phyloP scores from a whole-genome alignment of 1,140 invertebrate genomes.

The Drosophila eugracilis region DNA sequence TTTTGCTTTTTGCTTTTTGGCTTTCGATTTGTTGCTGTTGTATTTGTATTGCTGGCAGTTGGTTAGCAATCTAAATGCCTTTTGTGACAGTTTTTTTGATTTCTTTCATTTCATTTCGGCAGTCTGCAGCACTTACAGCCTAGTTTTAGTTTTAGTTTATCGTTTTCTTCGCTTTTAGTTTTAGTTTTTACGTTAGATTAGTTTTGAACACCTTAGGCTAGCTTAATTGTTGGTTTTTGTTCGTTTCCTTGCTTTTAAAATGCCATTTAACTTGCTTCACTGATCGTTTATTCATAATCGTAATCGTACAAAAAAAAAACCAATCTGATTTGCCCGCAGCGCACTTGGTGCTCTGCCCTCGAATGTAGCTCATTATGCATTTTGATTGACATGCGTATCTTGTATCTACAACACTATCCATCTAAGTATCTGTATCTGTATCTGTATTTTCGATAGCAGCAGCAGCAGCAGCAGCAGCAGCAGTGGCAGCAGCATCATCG shows the following conservation, averaged over 20 bases:
- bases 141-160: constrained; percentile 12
- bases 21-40: constrained; percentile 15
- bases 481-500: background rate
- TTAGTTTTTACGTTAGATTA: constrained; percentile 16
- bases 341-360: constrained; percentile 34
- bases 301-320: constrained; percentile 21
- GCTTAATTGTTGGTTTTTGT: constrained; percentile 16
- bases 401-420: constrained; percentile 54
- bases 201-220: constrained; percentile 44
- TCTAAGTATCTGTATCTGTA: constrained; percentile 32
- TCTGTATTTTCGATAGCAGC: background rate
- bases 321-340: background rate
- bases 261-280: constrained; percentile 35
- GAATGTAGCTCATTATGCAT: constrained; percentile 67
- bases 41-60: constrained; percentile 27
- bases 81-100: constrained; percentile 17
- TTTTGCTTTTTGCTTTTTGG: constrained; percentile 10
- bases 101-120: background rate
- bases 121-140: constrained; percentile 15
- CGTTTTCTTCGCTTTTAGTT: too few species aligned
- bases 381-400: constrained; percentile 74
- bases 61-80: constrained; percentile 46
- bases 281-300: constrained; percentile 24
- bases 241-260: constrained; percentile 35
- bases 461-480: constrained; percentile 17